Conservation (phyloP, 1,140 invertebrate species). For the Drosophila lini region DNA sequence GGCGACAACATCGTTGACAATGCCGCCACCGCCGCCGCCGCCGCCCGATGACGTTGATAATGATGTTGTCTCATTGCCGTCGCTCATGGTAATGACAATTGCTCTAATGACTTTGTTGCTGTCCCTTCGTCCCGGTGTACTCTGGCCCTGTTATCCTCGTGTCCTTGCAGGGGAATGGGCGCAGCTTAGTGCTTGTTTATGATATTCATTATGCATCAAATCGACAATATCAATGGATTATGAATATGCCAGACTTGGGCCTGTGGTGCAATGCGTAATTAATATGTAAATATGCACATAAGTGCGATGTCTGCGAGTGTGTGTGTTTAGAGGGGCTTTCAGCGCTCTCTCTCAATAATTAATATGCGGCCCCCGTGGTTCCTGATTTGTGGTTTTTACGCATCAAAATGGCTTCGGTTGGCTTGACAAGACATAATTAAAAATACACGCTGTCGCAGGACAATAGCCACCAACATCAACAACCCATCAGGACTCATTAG, state of each 20-base stretch:
- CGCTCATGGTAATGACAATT: constrained; percentile 81
- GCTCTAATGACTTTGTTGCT: constrained; percentile 81
- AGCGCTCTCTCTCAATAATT: constrained; percentile 66
- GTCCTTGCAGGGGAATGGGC: constrained; percentile 9
- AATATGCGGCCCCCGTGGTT: constrained; percentile 30
- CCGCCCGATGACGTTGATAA: constrained; percentile 67
- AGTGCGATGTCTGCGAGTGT: constrained; percentile 32
- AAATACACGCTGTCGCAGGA: constrained; percentile 40
- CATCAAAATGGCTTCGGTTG: constrained; percentile 20
- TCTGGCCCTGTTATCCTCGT: constrained; percentile 1
- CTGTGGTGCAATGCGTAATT: constrained; percentile 73
- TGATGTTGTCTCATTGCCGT: constrained; percentile 81
- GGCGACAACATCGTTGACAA: constrained; percentile 64
- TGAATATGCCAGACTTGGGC: constrained; percentile 67
- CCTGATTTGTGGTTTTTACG: constrained; percentile 50
- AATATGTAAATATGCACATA: constrained; percentile 79
- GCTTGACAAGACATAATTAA: constrained; percentile 67
- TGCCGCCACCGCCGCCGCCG: constrained; percentile 26
- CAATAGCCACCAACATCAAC: constrained; percentile 8
- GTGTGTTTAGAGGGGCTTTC: constrained; percentile 24
- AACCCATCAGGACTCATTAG: constrained; percentile 11
- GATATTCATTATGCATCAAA: constrained; percentile 81
- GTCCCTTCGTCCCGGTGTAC: constrained; percentile 13
- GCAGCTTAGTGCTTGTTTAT: constrained; percentile 69
- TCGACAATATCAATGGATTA: constrained; percentile 82